These are phyloP conservation scores for Orchesella flavescens DNA, from an alignment of 2,888 invertebrate species.

Conservation along the genomic window DNA sequence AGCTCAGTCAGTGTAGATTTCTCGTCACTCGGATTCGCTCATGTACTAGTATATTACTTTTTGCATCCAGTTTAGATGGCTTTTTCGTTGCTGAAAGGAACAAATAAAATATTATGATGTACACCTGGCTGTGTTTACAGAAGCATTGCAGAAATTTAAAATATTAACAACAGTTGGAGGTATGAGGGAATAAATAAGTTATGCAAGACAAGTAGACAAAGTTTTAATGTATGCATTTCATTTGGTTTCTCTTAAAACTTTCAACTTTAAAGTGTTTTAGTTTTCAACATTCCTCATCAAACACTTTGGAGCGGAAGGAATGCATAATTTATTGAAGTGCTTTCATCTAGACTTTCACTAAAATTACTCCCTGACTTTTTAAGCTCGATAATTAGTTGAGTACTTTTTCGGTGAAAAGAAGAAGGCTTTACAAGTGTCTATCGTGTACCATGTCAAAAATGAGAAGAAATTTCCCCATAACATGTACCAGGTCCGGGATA, in stretches of 20 bases:
- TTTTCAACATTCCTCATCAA: background rate
- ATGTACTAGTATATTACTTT: background rate
- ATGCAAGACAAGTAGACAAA: background rate
- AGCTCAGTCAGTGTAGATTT: background rate
- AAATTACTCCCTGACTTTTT: background rate
- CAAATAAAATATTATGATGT: conserved; percentile 5
- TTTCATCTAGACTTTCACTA: background rate
- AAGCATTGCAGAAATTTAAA: conserved; percentile 7
- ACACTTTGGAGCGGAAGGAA: background rate
- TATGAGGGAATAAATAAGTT: background rate
- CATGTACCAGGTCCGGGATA: too few species aligned
- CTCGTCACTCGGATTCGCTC: background rate
- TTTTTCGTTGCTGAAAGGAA: too few species aligned
- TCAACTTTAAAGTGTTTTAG: background rate
- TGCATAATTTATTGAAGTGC: background rate
- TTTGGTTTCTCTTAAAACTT: background rate
- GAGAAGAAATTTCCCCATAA: too few species aligned
- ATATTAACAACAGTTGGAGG: conserved; percentile 2
- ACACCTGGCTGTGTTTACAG: conserved; percentile 6
- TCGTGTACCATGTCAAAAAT: too few species aligned
- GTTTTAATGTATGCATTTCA: conserved; percentile 1
- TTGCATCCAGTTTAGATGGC: too few species aligned
- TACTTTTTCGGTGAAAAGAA: too few species aligned
- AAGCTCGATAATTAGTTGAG: too few species aligned
- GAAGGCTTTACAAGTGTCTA: too few species aligned